phyloP scores from a whole-genome alignment of 2,797 vertebrate genomes.

The Hydrophis major region DNA sequence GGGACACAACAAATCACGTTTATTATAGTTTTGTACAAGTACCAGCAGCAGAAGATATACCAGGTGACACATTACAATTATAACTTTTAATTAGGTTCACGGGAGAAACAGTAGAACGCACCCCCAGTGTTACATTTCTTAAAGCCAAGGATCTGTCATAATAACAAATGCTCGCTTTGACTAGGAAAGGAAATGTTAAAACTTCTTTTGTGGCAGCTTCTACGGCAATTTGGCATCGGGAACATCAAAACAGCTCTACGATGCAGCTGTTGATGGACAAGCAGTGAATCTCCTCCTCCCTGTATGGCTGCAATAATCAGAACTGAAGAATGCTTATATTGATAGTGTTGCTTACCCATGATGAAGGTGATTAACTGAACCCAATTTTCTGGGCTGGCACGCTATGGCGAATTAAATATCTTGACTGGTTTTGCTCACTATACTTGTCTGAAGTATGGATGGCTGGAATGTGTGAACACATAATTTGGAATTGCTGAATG shows the following conservation, averaged over 20 bases:
- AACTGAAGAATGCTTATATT: background rate
- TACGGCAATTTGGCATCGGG: background rate
- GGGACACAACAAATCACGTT: background rate
- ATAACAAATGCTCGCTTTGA: background rate
- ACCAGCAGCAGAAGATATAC: slow-evolving; percentile 34
- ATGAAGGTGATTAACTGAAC: background rate
- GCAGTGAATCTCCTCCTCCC: background rate
- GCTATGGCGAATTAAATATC: background rate
- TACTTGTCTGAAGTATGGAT: background rate
- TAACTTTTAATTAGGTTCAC: slow-evolving; percentile 31
- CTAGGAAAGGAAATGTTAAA: slow-evolving; percentile 20
- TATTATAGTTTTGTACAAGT: slow-evolving; percentile 39
- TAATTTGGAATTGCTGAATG: background rate
- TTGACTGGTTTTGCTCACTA: background rate
- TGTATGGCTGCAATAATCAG: background rate
- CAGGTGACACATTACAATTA: slow-evolving; percentile 11
- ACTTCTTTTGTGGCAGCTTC: slow-evolving; percentile 3
- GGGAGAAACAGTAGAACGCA: slow-evolving; percentile 27
- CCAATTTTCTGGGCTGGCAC: background rate
- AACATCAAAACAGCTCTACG: background rate
- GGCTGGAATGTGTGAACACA: background rate
- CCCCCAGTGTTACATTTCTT: background rate
- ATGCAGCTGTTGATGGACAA: background rate
- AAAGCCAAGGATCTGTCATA: slow-evolving; percentile 2
- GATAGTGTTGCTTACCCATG: background rate